phyloP scores from a whole-genome alignment of 1,140 invertebrate species.

The Drosophila fuyamai region DNA sequence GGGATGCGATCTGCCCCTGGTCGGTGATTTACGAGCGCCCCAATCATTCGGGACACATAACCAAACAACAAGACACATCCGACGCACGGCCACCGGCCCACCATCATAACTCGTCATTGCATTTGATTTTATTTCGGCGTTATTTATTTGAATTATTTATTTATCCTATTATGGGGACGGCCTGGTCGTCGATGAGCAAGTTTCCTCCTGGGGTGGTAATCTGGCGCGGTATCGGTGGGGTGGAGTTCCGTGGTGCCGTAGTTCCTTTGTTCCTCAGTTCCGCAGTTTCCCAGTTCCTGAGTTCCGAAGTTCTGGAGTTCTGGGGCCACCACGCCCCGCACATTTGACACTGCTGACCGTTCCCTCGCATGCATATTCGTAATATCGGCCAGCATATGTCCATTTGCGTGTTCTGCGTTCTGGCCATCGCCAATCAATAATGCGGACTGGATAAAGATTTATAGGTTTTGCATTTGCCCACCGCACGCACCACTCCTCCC shows the following conservation, averaged over 20 bases:
- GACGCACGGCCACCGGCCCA: conserved; percentile 19
- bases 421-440: conserved; percentile 78
- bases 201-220: conserved; percentile 33
- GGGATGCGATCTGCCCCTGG: conserved; percentile 55
- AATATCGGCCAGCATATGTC: conserved; percentile 67
- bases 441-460: conserved; percentile 82
- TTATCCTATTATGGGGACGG: conserved; percentile 68
- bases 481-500: conserved; percentile 33
- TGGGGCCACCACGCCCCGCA: conserved; percentile 24
- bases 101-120: conserved; percentile 80
- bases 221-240: not conserved
- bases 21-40: conserved; percentile 78
- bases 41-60: conserved; percentile 70
- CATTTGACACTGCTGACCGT: conserved; percentile 41
- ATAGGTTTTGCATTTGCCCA: conserved; percentile 72
- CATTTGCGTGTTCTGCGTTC: conserved; percentile 64
- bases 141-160: conserved; percentile 83
- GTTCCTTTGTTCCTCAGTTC: not conserved
- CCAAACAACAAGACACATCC: conserved; percentile 29
- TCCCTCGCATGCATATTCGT: conserved; percentile 55
- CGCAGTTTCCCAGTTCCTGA: too few relatives aligned
- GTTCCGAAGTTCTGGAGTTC: not conserved
- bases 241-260: not conserved
- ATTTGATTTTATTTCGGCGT: conserved; percentile 81
- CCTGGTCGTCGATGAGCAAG: conserved; percentile 5